phyloP scores from a whole-genome alignment of 1,140 invertebrate species.

The Idris sp. region DNA sequence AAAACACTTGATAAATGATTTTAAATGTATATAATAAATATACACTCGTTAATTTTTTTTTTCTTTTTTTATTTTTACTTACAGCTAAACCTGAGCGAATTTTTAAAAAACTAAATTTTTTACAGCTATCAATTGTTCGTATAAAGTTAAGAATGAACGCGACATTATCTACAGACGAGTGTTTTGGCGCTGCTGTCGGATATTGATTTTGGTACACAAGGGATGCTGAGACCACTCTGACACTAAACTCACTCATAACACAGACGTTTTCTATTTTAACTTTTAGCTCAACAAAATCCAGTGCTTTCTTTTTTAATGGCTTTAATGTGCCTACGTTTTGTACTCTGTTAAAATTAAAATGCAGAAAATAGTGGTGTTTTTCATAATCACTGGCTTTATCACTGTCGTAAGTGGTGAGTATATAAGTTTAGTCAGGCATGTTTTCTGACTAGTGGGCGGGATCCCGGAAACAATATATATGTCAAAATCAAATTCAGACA shows the following conservation, averaged over 20 bases:
- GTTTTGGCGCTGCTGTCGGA: slow-evolving; percentile 63
- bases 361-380: slow-evolving; percentile 19
- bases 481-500: background rate
- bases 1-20: too few relatives aligned
- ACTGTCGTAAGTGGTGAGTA: slow-evolving; percentile 48
- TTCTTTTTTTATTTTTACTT: too few relatives aligned
- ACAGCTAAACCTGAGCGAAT: too few relatives aligned
- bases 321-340: slow-evolving; percentile 30
- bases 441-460: slow-evolving; percentile 31
- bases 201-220: slow-evolving; percentile 67
- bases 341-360: slow-evolving; percentile 44
- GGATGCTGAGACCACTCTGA: slow-evolving; percentile 58
- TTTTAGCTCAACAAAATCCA: slow-evolving; percentile 11
- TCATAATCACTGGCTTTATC: slow-evolving; percentile 23
- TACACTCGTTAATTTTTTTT: too few relatives aligned
- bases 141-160: slow-evolving; percentile 18
- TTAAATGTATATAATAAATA: too few relatives aligned
- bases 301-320: slow-evolving; percentile 36
- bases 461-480: slow-evolving; percentile 36
- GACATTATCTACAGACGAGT: slow-evolving; percentile 34
- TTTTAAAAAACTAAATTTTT: too few relatives aligned
- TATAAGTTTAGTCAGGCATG: slow-evolving; percentile 29
- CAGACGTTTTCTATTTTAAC: slow-evolving; percentile 42
- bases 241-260: slow-evolving; percentile 31
- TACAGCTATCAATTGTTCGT: too few relatives aligned